A percentile compares a stretch with the other conserved stretches of the same genome.
Evolutionary conservation across 2,113 vertebrate genomes (phyloP).

Genomic region (Haplochromis burtoni): DNA sequence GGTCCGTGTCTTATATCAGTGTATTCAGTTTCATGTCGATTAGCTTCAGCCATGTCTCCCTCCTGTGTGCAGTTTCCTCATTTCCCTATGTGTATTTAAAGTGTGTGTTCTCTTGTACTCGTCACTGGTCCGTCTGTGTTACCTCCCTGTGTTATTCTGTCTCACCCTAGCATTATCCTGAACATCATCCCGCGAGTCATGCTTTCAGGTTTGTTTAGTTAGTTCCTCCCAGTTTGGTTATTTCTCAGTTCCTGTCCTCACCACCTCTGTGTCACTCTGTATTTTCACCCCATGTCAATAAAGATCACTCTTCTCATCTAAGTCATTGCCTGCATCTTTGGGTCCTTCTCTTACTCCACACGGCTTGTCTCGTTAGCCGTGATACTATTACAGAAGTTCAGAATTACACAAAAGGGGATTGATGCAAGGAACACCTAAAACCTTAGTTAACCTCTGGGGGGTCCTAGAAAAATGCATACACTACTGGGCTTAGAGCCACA

Average conservation of each 20-base stretch:
- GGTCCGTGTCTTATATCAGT: background rate
- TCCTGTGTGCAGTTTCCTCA: background rate
- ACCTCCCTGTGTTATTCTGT: background rate
- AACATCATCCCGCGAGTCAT: background rate
- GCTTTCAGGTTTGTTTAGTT: background rate
- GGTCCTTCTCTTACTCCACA: background rate
- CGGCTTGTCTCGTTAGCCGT: background rate
- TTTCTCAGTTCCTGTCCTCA: background rate
- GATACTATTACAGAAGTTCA: background rate
- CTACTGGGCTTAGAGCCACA: no score
- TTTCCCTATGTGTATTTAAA: background rate
- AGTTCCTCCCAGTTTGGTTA: background rate
- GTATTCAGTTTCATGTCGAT: background rate
- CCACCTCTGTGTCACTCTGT: background rate
- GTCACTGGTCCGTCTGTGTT: background rate
- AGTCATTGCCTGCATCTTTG: background rate
- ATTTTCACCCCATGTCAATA: background rate
- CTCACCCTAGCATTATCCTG: background rate
- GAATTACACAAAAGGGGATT: background rate
- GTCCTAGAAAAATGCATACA: no score
- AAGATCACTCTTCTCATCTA: background rate
- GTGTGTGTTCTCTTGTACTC: background rate
- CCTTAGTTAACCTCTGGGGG: no score
- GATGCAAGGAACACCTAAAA: background rate
- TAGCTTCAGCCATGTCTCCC: background rate